Evolutionary conservation across 2,797 vertebrate genomes (phyloP).

Genomic region (Denticeps clupeoides): DNA sequence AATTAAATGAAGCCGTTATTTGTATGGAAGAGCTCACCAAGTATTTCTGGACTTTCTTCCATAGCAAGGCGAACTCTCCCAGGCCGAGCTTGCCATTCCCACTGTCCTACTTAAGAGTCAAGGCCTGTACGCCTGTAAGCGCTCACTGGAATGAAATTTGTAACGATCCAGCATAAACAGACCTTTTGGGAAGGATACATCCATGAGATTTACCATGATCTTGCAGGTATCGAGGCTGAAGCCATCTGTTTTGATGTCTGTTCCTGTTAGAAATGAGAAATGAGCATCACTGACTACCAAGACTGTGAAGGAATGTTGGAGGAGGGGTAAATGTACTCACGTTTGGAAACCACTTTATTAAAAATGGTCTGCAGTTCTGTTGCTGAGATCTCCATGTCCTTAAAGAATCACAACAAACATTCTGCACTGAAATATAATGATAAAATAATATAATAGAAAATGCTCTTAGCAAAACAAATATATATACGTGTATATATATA

Average conservation of each 20-base stretch:
- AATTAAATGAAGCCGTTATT: too few relatives aligned
- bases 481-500: too few relatives aligned
- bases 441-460: too few relatives aligned
- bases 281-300: neutral
- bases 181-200: slow-evolving; percentile 52
- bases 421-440: too few relatives aligned
- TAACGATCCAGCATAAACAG: too few relatives aligned
- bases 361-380: slow-evolving; percentile 63
- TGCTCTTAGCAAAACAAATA: too few relatives aligned
- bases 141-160: too few relatives aligned
- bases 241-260: slow-evolving; percentile 49
- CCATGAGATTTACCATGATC: slow-evolving; percentile 56
- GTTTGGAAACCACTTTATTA: slow-evolving; percentile 62
- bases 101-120: slow-evolving; percentile 24
- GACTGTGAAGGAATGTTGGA: too few relatives aligned
- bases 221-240: slow-evolving; percentile 50
- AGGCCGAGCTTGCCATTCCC: slow-evolving; percentile 35
- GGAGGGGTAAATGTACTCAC: slow-evolving; percentile 41
- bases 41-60: slow-evolving; percentile 38
- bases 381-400: slow-evolving; percentile 72
- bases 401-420: slow-evolving; percentile 8
- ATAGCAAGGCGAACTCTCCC: slow-evolving; percentile 31
- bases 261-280: slow-evolving; percentile 28
- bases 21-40: slow-evolving; percentile 20
- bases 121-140: too few relatives aligned